Evolutionary conservation across 2,888 invertebrate species (phyloP).

Genomic region (Anagyrus pseudococci): DNA sequence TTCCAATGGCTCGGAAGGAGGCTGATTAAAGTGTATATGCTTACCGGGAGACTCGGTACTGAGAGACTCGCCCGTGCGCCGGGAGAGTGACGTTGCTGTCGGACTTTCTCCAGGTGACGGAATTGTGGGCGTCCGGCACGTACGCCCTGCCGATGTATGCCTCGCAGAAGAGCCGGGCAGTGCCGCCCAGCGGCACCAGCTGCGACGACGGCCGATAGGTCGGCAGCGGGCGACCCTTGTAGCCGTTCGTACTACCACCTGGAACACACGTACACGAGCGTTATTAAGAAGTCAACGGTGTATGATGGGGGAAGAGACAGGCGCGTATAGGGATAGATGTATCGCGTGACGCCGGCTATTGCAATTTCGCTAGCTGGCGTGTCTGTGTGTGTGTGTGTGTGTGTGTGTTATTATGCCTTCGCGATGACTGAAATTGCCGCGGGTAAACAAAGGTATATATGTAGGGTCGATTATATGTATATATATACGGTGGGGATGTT

Average conservation of each 20-base stretch:
- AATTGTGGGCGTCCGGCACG: conserved; percentile 75
- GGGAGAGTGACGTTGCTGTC: conserved; percentile 66
- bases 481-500: no score
- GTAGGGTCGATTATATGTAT: no score
- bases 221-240: conserved; percentile 63
- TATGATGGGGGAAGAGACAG: no score
- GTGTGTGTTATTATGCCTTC: no score
- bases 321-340: no score
- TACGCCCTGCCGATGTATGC: conserved; percentile 79
- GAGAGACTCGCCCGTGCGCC: conserved; percentile 50
- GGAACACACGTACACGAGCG: conserved; percentile 55
- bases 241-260: conserved; percentile 66
- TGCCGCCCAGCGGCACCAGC: conserved; percentile 69
- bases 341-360: no score
- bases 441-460: no score
- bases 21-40: conserved; percentile 6
- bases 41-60: conserved; percentile 44
- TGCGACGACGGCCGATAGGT: conserved; percentile 75
- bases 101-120: conserved; percentile 74
- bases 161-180: conserved; percentile 77
- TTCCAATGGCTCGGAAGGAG: no score
- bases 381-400: no score
- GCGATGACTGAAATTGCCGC: no score
- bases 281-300: no score
- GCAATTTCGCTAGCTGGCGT: no score